Conservation (phyloP, 2,113 vertebrate genomes). For the Speoplatyrhinus poulsoni region DNA sequence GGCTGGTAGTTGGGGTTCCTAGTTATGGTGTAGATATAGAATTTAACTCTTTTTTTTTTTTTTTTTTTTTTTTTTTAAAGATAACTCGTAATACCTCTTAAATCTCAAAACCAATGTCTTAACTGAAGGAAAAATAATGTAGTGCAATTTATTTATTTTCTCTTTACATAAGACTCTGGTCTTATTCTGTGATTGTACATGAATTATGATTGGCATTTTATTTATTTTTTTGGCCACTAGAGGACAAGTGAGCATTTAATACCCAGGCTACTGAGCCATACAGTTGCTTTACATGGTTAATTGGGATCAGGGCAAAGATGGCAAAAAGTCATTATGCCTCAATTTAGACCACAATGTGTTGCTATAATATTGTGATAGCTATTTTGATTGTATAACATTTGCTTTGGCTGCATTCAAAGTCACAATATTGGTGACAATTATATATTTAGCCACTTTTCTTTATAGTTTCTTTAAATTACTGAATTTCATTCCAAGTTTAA, state of each 20-base stretch:
- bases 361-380: neutral
- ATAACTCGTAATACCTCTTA: too few species aligned
- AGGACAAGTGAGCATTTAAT: neutral
- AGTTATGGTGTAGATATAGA: too few species aligned
- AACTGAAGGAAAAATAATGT: conserved; percentile 12
- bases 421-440: neutral
- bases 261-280: conserved; percentile 9
- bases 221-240: neutral
- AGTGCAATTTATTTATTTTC: neutral
- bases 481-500: conserved; percentile 32
- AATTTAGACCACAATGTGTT: conserved; percentile 17
- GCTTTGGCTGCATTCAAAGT: conserved; percentile 37
- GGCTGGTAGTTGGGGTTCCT: too few species aligned
- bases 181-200: conserved; percentile 19
- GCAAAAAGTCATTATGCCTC: neutral
- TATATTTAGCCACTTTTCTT: neutral
- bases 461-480: conserved; percentile 36
- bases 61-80: too few species aligned
- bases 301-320: conserved; percentile 6
- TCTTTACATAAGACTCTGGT: conserved; percentile 13
- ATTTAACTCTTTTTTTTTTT: too few species aligned
- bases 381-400: conserved; percentile 32
- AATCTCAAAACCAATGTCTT: too few species aligned
- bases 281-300: conserved; percentile 26
- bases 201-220: conserved; percentile 7